Evolutionary conservation across 2,888 invertebrate species (phyloP), one percentile per base, ranked within the genome.

Genomic region (Conchocele bisecta): DNA sequence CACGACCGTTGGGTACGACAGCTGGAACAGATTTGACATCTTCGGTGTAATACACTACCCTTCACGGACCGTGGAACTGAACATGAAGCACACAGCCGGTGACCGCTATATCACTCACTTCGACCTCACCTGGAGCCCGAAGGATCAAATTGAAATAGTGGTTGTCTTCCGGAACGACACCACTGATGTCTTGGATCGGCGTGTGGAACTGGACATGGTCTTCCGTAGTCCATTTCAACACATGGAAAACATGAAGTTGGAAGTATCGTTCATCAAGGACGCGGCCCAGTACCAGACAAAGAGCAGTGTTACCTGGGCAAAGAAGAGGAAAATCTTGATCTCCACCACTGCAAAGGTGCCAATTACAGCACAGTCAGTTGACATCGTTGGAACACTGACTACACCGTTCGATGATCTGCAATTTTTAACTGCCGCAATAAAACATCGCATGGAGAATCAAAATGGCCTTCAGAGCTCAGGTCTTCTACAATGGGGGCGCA

Each of bases 91-190:
- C 50, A 58, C 72, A 0, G 48, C 73, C 11, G 73, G 61, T 28
- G 70, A 68, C 11, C 33, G 77, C 33, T 73, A 76, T 41, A 64
- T 71, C 24, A 74, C 76, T 9, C 79, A 70, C 48, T 70, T 65
- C 17, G 71, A 82, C 26, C 35, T 83, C 1, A 67, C 82, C 9
- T 87, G 85, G 85, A 77, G 67, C 17, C 71, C 75, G 13, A 58
- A 75, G 20, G 79, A 82, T 28, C 46, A 64, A 26, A 54, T 80
- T 6, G 74, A 77, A 41, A 28, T 69, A 1, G 64, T 65, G 15
- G 66, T 77, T 9, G 74, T 74, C 15, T 77, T 77, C 51, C 50
- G 77, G 51, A 59, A 77, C 66, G 77, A 77, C 26, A 22, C 29
- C 17, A 48, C 57, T 28, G 56, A 70, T 51, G 50, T 26, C 22